These are phyloP conservation scores for Epistrophe eligans DNA, from an alignment of 2,888 invertebrate genomes.

Conservation along the genomic window DNA sequence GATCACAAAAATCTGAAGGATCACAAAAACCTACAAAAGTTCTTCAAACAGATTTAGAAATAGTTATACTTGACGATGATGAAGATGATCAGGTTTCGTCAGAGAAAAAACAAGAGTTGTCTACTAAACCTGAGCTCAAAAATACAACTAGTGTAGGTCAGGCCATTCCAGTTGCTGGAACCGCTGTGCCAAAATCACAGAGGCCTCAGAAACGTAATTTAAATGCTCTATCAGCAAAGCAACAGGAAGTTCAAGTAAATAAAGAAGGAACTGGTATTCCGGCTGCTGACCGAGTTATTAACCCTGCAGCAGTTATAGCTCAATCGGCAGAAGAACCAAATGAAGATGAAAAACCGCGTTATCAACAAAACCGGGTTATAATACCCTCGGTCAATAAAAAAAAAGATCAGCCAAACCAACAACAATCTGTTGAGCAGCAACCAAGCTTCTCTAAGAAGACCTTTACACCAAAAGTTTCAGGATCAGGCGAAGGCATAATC, in stretches of 20 bases:
- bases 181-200: conserved; percentile 39
- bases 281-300: conserved; percentile 32
- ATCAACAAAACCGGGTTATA: conserved; percentile 77
- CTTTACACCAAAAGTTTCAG: conserved; percentile 48
- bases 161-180: conserved; percentile 13
- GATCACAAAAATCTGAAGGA: not conserved
- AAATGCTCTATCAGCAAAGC: not conserved
- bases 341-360: conserved; percentile 53
- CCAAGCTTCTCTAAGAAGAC: conserved; percentile 77
- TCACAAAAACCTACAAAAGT: not conserved
- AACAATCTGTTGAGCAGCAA: not conserved
- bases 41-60: conserved; percentile 16
- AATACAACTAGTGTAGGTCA: not conserved
- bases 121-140: not conserved
- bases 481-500: conserved; percentile 83
- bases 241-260: not conserved
- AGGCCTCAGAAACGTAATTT: conserved; percentile 22
- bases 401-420: not conserved
- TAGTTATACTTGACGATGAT: conserved; percentile 70
- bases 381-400: conserved; percentile 76
- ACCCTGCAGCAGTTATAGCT: conserved; percentile 63
- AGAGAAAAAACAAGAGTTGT: not conserved
- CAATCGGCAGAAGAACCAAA: conserved; percentile 16
- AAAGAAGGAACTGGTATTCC: not conserved
- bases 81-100: conserved; percentile 19